Percentiles rank a stretch among this genome's conserved stretches.
These are phyloP conservation scores for Caiman crocodilus DNA, from an alignment of 2,797 vertebrate species.

Conservation along the genomic window DNA sequence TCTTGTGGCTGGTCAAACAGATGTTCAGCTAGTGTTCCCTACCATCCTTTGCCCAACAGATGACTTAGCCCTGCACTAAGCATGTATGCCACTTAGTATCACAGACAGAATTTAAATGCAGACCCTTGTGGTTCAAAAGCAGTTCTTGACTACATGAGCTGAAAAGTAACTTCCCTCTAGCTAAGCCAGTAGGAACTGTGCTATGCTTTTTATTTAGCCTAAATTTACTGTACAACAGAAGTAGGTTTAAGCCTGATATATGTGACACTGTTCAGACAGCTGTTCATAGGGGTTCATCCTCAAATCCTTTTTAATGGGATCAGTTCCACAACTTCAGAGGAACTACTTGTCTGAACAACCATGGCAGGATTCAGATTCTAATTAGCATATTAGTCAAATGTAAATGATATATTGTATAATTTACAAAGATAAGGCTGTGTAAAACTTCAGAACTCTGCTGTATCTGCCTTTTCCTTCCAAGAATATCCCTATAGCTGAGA, in stretches of 20 bases:
- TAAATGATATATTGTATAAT: neutral
- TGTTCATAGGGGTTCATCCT: neutral
- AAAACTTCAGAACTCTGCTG: neutral
- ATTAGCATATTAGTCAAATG: neutral
- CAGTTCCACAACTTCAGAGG: neutral
- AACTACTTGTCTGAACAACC: neutral
- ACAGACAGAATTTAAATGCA: neutral
- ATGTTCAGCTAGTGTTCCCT: neutral
- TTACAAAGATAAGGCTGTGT: neutral
- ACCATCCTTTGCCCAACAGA: neutral
- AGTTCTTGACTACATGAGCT: rapidly evolving
- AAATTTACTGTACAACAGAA: neutral
- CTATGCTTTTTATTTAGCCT: neutral
- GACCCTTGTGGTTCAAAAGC: neutral
- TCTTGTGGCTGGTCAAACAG: neutral
- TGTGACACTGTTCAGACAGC: neutral
- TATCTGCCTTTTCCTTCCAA: neutral
- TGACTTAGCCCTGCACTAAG: neutral
- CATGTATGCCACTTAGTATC: neutral
- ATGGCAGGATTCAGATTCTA: neutral
- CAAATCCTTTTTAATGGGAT: neutral
- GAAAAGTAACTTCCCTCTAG: neutral
- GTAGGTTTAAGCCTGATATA: neutral
- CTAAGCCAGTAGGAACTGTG: neutral
- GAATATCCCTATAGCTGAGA: neutral